A percentile compares a stretch with the other conserved stretches of the same genome.
Conservation (phyloP, 2,888 invertebrate species). For the Drosophila pseudotakahashii region DNA sequence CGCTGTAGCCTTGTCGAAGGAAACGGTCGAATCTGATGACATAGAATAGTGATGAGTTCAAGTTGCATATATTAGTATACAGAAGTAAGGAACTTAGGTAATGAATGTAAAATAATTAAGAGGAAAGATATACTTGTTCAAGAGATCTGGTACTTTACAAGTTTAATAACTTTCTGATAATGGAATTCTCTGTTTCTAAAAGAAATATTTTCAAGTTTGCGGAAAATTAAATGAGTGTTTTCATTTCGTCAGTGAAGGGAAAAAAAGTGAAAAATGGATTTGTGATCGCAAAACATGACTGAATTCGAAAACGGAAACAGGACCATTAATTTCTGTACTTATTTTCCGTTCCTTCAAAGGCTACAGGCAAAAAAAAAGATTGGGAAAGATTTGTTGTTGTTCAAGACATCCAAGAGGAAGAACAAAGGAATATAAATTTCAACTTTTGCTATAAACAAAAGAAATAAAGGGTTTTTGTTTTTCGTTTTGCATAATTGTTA, state of each 20-base stretch:
- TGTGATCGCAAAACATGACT: neutral
- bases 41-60: neutral
- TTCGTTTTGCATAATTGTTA: constrained; percentile 29
- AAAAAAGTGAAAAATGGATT: neutral
- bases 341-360: constrained; percentile 28
- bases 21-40: neutral
- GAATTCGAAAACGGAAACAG: constrained; percentile 17
- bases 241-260: neutral
- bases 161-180: neutral
- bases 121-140: neutral
- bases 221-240: no score
- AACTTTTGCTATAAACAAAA: constrained; percentile 32
- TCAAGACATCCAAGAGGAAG: constrained; percentile 30
- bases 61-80: neutral
- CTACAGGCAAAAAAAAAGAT: constrained; percentile 22
- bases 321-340: constrained; percentile 6
- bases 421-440: constrained; percentile 34
- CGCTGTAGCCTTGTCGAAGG: constrained; percentile 9
- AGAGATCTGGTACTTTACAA: neutral
- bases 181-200: no score
- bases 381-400: constrained; percentile 16
- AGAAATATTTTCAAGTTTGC: no score
- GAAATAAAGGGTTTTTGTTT: constrained; percentile 17
- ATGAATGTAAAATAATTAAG: neutral
- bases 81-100: neutral